A percentile compares a stretch with the other conserved stretches of the same genome.
phyloP scores from a whole-genome alignment of 2,888 invertebrate genomes.

The Nymphalis polychloros region DNA sequence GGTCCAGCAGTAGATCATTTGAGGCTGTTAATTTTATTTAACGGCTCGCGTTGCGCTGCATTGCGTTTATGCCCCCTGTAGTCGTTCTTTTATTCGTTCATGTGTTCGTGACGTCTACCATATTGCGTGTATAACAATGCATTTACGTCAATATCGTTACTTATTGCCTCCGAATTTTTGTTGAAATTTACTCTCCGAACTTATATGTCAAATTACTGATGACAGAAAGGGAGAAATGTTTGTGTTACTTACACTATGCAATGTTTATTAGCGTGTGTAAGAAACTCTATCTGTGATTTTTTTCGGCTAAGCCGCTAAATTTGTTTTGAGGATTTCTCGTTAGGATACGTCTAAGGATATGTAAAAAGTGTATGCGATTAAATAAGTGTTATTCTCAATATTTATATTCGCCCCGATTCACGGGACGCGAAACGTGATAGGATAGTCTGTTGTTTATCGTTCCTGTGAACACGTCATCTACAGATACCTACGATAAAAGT shows the following conservation, averaged over 20 bases:
- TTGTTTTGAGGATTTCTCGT: too few species aligned
- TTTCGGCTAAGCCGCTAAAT: too few species aligned
- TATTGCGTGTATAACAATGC: slow-evolving; percentile 20
- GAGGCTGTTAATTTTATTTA: too few species aligned
- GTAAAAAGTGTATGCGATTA: neutral
- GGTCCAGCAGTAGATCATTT: too few species aligned
- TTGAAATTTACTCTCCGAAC: neutral
- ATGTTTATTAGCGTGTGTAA: too few species aligned
- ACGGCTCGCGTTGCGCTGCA: neutral
- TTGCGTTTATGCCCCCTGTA: neutral
- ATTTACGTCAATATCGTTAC: slow-evolving; percentile 19
- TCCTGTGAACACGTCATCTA: neutral
- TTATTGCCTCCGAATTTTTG: slow-evolving; percentile 1
- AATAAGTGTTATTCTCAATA: neutral
- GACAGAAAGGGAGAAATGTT: too few species aligned
- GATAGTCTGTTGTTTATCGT: neutral
- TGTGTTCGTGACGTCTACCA: slow-evolving; percentile 16
- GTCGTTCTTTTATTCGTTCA: neutral
- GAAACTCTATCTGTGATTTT: too few species aligned
- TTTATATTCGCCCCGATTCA: neutral
- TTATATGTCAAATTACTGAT: too few species aligned
- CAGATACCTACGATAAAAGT: neutral
- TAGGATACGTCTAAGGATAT: neutral
- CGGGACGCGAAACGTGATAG: slow-evolving; percentile 1
- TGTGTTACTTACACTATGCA: too few species aligned